Conservation (phyloP, 1,140 invertebrate species). For the Tachypleus tridentatus region DNA sequence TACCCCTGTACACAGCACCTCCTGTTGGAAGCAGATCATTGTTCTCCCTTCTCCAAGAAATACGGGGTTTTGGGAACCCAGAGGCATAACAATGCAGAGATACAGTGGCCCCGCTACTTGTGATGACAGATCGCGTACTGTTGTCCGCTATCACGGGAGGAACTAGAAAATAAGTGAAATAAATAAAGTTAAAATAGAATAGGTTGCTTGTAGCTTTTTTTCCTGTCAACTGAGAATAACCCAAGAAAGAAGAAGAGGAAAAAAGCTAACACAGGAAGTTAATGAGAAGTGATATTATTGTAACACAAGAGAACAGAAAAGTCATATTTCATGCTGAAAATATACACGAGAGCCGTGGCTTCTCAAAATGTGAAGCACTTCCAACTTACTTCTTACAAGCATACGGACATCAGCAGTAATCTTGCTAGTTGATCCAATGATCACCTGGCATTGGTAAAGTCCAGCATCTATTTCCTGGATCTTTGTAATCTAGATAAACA, state of each 20-base stretch:
- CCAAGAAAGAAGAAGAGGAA: neutral
- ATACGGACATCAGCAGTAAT: constrained; percentile 71
- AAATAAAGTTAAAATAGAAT: neutral
- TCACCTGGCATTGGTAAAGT: constrained; percentile 70
- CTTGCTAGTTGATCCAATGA: constrained; percentile 58
- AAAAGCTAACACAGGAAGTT: neutral
- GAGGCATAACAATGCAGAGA: constrained; percentile 76
- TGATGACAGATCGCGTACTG: constrained; percentile 47
- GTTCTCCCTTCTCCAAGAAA: constrained; percentile 84
- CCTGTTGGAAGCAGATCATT: constrained; percentile 76
- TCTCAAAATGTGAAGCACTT: constrained; percentile 4
- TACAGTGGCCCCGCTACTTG: constrained; percentile 46
- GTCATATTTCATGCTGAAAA: too few relatives aligned
- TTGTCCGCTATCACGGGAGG: constrained; percentile 87
- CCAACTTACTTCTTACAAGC: constrained; percentile 47
- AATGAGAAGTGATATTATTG: neutral
- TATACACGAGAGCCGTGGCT: neutral
- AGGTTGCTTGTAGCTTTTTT: neutral
- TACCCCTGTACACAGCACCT: constrained; percentile 45
- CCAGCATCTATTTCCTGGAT: constrained; percentile 88
- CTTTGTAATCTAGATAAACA: constrained; percentile 61
- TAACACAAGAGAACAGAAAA: too few relatives aligned
- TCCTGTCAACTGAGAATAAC: neutral
- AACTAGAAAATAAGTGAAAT: constrained; percentile 30
- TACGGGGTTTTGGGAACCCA: constrained; percentile 51